phyloP scores from a whole-genome alignment of 2,888 invertebrate genomes.

The Rotaria socialis region DNA sequence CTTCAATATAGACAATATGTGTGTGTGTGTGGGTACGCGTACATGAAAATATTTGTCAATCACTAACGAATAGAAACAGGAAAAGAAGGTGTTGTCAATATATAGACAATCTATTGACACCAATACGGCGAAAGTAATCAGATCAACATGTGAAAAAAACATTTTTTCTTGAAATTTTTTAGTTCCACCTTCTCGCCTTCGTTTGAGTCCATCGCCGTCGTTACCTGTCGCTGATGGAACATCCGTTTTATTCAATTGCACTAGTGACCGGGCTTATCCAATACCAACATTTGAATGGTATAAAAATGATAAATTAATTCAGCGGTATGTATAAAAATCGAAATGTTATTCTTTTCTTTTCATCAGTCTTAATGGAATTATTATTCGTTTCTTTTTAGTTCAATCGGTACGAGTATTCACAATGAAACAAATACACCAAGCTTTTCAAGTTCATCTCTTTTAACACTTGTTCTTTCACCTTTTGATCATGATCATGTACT shows the following conservation, averaged over 20 bases:
- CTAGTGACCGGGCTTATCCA: constrained; percentile 22
- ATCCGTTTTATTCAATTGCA: not conserved
- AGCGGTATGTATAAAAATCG: not conserved
- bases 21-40: not conserved
- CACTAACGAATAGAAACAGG: not conserved
- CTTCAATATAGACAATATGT: not conserved
- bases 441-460: constrained; percentile 20
- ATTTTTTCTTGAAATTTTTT: not conserved
- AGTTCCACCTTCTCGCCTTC: constrained; percentile 35
- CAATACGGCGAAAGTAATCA: not conserved
- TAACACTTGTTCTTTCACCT: not conserved
- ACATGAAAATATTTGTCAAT: constrained; percentile 24
- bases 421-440: not conserved
- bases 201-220: not conserved
- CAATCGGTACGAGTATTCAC: not conserved
- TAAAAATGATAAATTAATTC: constrained; percentile 37
- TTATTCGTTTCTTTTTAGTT: not conserved
- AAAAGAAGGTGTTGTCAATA: not conserved
- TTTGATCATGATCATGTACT: not conserved
- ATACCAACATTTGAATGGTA: constrained; percentile 35
- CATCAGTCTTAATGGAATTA: not conserved
- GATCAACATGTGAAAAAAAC: not conserved
- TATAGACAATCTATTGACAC: constrained; percentile 1
- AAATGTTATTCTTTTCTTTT: not conserved
- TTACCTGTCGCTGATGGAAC: not conserved